Conservation (phyloP, 2,797 vertebrate genomes). For the Etheostoma nigrum region DNA sequence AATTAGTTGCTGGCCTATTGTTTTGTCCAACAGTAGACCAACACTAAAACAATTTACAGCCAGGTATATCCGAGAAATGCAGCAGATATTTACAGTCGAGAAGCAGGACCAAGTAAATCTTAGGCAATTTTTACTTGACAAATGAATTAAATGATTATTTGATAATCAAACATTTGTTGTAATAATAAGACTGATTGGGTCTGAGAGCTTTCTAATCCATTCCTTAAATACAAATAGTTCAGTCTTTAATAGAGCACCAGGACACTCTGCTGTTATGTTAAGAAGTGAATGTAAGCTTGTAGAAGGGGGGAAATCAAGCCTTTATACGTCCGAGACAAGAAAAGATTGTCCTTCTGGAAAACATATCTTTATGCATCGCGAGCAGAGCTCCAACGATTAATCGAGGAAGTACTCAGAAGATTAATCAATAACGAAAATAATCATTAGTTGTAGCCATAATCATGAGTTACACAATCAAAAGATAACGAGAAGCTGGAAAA, state of each 20-base stretch:
- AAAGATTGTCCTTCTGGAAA: background rate
- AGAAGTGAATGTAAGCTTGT: background rate
- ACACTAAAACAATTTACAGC: background rate
- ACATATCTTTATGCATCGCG: background rate
- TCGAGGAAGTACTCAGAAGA: background rate
- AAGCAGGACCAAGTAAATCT: background rate
- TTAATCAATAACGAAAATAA: background rate
- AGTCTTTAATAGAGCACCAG: background rate
- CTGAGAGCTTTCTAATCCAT: background rate
- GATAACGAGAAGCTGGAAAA: background rate
- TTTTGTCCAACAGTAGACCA: background rate
- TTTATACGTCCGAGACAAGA: background rate
- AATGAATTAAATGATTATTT: background rate
- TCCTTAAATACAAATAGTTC: slow-evolving; percentile 1
- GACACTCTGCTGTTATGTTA: background rate
- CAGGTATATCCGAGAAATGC: background rate
- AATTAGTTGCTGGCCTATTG: background rate
- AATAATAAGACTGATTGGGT: background rate
- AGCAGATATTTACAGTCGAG: background rate
- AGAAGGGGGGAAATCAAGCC: background rate
- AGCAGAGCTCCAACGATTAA: background rate
- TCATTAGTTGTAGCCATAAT: background rate
- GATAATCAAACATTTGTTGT: background rate
- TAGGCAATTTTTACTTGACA: background rate
- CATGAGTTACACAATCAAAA: background rate